Conservation (phyloP, 2,888 invertebrate genomes). For the Cynaeus angustus region DNA sequence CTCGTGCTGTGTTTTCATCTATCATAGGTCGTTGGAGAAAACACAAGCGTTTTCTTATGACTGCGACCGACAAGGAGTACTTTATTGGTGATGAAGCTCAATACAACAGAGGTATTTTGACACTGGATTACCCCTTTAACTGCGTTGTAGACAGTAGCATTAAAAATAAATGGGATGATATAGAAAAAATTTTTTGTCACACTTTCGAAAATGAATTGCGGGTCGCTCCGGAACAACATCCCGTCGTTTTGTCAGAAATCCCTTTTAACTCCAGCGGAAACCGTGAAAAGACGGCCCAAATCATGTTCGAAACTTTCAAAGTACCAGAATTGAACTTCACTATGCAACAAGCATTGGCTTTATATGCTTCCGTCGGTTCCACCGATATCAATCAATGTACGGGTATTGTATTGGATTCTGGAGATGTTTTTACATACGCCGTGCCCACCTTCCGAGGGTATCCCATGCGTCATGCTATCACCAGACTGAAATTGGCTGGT, state of each 20-base stretch:
- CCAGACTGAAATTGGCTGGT: slow-evolving; percentile 93
- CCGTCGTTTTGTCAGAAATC: slow-evolving; percentile 90
- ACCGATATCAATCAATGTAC: no score
- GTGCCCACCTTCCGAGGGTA: slow-evolving; percentile 97
- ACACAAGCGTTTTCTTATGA: slow-evolving; percentile 96
- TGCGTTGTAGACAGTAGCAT: slow-evolving; percentile 97
- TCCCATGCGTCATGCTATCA: slow-evolving; percentile 93
- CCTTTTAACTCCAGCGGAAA: slow-evolving; percentile 92
- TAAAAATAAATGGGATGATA: slow-evolving; percentile 98
- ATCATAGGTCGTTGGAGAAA: slow-evolving; percentile 95
- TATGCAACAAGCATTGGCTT: slow-evolving; percentile 93
- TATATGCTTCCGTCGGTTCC: slow-evolving; percentile 96
- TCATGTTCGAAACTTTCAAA: slow-evolving; percentile 95
- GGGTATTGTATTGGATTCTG: slow-evolving; percentile 96
- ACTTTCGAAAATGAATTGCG: slow-evolving; percentile 98
- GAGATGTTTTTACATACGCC: slow-evolving; percentile 96
- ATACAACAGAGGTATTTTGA: slow-evolving; percentile 96
- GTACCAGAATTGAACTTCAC: slow-evolving; percentile 96
- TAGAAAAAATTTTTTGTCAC: slow-evolving; percentile 99
- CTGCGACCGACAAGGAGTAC: slow-evolving; percentile 98
- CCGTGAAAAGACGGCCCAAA: slow-evolving; percentile 93
- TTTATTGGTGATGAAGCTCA: slow-evolving; percentile 97
- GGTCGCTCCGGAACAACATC: slow-evolving; percentile 95
- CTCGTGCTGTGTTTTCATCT: slow-evolving; percentile 95
- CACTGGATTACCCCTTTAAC: slow-evolving; percentile 97